Conservation (phyloP, 2,888 invertebrate genomes). For the Cryptocephalus moraei region DNA sequence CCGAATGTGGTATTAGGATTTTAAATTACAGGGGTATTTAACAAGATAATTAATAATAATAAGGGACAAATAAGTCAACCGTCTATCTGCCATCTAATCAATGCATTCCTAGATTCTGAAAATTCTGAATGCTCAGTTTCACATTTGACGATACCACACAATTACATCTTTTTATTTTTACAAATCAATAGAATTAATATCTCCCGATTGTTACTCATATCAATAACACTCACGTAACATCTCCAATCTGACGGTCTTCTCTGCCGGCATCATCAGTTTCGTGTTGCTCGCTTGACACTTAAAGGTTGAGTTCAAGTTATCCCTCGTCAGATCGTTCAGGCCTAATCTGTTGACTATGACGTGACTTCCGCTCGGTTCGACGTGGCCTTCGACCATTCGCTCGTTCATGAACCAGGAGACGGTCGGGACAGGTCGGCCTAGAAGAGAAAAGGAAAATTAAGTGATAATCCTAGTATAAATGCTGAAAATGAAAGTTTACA, state of each 20-base stretch:
- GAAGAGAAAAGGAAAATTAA: constrained; percentile 11
- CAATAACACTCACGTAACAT: constrained; percentile 62
- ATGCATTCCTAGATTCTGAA: too few relatives aligned
- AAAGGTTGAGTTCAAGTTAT: constrained; percentile 74
- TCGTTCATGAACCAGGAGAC: constrained; percentile 76
- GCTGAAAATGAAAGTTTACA: too few relatives aligned
- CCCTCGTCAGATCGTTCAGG: constrained; percentile 61
- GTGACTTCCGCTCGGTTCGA: constrained; percentile 59
- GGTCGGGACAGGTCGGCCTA: constrained; percentile 76
- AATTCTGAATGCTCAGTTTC: too few relatives aligned
- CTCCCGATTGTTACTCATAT: neutral
- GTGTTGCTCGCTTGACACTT: constrained; percentile 83
- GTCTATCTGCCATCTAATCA: too few relatives aligned
- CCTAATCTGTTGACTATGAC: constrained; percentile 72
- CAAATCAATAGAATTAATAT: too few relatives aligned
- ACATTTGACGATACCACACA: too few relatives aligned
- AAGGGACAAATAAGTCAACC: too few relatives aligned
- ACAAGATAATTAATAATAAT: too few relatives aligned
- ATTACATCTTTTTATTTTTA: too few relatives aligned
- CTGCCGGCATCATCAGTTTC: constrained; percentile 72
- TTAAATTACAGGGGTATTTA: too few relatives aligned
- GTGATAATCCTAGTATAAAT: too few relatives aligned
- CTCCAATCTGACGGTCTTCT: constrained; percentile 73
- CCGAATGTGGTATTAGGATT: too few relatives aligned
- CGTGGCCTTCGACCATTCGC: constrained; percentile 59